These are phyloP conservation scores for Tiphia femorata DNA, from an alignment of 2,888 invertebrate genomes.

Conservation along the genomic window DNA sequence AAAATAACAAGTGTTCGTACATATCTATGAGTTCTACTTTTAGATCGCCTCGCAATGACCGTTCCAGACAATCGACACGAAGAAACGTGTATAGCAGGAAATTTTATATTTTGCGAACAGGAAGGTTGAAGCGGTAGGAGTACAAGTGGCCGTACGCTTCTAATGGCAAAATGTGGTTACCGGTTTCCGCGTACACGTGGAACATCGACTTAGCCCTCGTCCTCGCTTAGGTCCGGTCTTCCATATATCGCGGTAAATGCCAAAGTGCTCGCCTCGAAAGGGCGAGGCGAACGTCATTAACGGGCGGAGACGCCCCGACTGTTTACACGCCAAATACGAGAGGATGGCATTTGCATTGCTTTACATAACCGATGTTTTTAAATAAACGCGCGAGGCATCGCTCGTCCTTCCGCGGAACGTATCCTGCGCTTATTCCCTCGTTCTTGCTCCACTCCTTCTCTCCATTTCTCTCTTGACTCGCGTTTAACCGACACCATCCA, in stretches of 20 bases:
- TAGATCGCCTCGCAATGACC: no score
- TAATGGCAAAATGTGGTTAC: slow-evolving; percentile 20
- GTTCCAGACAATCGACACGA: no score
- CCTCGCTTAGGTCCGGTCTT: not conserved
- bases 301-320: slow-evolving; percentile 42
- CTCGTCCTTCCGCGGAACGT: not conserved
- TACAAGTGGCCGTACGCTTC: slow-evolving; percentile 3
- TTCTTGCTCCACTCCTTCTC: not conserved
- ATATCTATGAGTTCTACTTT: no score
- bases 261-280: slow-evolving; percentile 18
- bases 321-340: slow-evolving; percentile 52
- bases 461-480: not conserved
- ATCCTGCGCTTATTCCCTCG: not conserved
- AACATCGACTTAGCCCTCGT: no score
- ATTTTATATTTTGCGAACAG: no score
- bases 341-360: slow-evolving; percentile 51
- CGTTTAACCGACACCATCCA: not conserved
- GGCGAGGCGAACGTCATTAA: slow-evolving; percentile 51
- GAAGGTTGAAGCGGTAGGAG: no score
- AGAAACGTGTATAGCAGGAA: no score
- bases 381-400: slow-evolving; percentile 29
- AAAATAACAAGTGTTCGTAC: no score
- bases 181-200: slow-evolving; percentile 13
- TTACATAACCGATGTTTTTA: slow-evolving; percentile 54
- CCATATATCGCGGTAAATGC: slow-evolving; percentile 22